Percentiles rank a stretch among this genome's conserved stretches.
Evolutionary conservation across 2,113 vertebrate genomes (phyloP).

Genomic region (Tetraodon nigroviridis): DNA sequence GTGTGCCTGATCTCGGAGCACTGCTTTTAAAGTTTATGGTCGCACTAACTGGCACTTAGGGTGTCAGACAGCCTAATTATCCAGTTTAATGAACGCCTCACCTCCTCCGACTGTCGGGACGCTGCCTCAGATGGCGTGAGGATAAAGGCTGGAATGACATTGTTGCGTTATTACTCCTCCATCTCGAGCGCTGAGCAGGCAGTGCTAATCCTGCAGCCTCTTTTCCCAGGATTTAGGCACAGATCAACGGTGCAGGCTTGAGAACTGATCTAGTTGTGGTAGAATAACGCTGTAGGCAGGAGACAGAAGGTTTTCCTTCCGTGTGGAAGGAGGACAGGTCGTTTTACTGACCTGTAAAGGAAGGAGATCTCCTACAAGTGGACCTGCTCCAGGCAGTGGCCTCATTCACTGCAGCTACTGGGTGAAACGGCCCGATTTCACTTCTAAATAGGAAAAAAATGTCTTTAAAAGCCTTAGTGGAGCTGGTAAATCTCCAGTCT

Average conservation of each 20-base stretch:
- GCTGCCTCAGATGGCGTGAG: conserved; percentile 16
- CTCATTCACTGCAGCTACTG: conserved; percentile 19
- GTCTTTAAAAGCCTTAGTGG: conserved; percentile 16
- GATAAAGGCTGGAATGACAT: conserved; percentile 34
- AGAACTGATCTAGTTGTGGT: conserved; percentile 12
- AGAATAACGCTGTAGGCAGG: conserved; percentile 1
- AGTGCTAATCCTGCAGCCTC: conserved; percentile 14
- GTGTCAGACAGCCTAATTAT: conserved; percentile 17
- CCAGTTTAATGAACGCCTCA: conserved; percentile 27
- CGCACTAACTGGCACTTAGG: neutral
- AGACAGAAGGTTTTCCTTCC: conserved; percentile 7
- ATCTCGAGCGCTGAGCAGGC: conserved; percentile 3
- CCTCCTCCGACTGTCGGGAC: conserved; percentile 12
- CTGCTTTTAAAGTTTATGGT: conserved; percentile 6
- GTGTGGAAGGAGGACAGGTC: conserved; percentile 20
- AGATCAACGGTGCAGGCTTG: conserved; percentile 6
- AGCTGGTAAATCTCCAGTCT: conserved; percentile 17
- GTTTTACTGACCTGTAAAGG: conserved; percentile 5
- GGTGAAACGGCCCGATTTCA: conserved; percentile 13
- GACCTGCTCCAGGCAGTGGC: conserved; percentile 15
- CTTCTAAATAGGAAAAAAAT: conserved; percentile 23
- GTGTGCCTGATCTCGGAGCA: conserved; percentile 24
- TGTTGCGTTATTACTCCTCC: conserved; percentile 17
- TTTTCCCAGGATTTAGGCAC: neutral
- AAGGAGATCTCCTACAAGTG: conserved; percentile 10